These are phyloP conservation scores for Canis aureus DNA, from an alignment of 2,113 vertebrate genomes.

Conservation along the genomic window DNA sequence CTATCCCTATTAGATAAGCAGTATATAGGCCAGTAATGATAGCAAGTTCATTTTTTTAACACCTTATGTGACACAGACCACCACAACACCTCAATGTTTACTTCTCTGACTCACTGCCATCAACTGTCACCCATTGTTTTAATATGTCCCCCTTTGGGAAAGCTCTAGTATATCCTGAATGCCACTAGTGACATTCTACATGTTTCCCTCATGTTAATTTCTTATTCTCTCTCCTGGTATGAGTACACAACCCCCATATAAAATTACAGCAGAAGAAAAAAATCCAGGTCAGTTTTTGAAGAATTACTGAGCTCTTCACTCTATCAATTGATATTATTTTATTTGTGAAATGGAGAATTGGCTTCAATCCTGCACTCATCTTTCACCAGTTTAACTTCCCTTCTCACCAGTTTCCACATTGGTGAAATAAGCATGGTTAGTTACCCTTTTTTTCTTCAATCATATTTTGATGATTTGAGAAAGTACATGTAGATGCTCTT, in stretches of 20 bases:
- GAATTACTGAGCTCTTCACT: not conserved
- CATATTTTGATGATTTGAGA: not conserved
- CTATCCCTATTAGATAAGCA: not conserved
- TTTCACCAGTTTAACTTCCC: not conserved
- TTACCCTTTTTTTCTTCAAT: not conserved
- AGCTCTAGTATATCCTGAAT: not conserved
- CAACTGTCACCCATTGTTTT: not conserved
- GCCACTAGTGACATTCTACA: not conserved
- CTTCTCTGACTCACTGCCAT: not conserved
- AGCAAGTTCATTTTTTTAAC: not conserved
- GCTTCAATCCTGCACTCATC: not conserved
- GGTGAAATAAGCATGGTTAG: not conserved
- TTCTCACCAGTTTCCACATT: not conserved
- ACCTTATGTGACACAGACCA: not conserved
- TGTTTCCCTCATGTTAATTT: not conserved
- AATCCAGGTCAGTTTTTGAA: not conserved
- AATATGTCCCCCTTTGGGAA: not conserved
- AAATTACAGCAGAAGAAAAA: not conserved
- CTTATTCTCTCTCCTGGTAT: rapidly evolving
- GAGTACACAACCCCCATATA: not conserved
- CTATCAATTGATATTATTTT: not conserved
- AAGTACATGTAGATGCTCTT: not conserved
- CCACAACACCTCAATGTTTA: not conserved
- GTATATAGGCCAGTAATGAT: not conserved
- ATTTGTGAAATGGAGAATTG: not conserved